Evolutionary conservation across 2,797 vertebrate genomes (phyloP), one percentile per base, ranked within the genome.

Genomic region (Smutsia gigantea): DNA sequence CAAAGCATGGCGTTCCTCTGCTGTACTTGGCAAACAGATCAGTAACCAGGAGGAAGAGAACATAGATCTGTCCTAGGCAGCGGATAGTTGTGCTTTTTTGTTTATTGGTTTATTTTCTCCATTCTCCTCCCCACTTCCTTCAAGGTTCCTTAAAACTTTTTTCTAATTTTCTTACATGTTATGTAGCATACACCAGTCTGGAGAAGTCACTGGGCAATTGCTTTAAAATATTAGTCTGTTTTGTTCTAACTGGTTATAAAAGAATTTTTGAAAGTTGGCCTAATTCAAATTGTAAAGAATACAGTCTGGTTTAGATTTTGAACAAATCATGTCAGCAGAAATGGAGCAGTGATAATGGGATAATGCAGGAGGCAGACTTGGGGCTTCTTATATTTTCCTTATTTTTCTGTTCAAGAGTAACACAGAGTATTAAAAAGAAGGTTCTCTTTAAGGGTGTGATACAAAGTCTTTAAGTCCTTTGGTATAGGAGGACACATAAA

Each of bases 251-350:
- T 78, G 59, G 25, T 91, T 95, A 88, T 90, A 21, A 59, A 90
- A 90, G 39, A 27, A 19, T 27, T 95, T 87, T 87, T 53, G 55
- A 87, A 88, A 78, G 64, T 78, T 66, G 66, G 61, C 55, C 63
- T 68, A 92, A 87, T 92, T 93, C 46, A 79, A 83, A 63, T 55
- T 88, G 21, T 89, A 72, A 96, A 95, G 31, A 63, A n/a, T n/a
- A 75, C 75, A 81, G 57, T 83, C 57, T 89, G 66, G 59, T 92
- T 96, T 94, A 92, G 34, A 63, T 79, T 82, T 29, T 74, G 39
- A 93, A 86, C 46, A 94, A 84, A 94, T 82, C 37, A 72, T 94
- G 95, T 91, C 42, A 49, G 53, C 81, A 68, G 77, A 94, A 94
- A 85, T 55, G 61, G 29, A 64, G 64, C 25, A 31, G 61, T 87